Conservation (phyloP, 2,113 vertebrate species). For the Tautogolabrus adspersus region DNA sequence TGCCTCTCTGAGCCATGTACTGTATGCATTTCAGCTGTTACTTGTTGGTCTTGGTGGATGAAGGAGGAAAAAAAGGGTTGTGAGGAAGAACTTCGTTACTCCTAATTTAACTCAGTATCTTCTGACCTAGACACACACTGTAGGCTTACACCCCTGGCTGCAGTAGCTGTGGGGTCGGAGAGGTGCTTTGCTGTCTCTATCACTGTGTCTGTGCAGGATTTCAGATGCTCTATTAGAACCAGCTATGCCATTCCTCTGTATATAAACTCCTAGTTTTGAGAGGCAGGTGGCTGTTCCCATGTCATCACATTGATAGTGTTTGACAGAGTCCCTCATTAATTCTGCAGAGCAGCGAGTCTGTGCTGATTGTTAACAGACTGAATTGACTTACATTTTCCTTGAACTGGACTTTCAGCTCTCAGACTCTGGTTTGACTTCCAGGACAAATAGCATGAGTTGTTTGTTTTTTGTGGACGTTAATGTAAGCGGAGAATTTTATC, state of each 20-base stretch:
- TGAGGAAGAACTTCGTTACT: slow-evolving; percentile 4
- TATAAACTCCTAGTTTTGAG: slow-evolving; percentile 3
- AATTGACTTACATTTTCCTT: neutral
- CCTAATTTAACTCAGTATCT: neutral
- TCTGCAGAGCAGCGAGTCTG: neutral
- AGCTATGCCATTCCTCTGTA: slow-evolving; percentile 30
- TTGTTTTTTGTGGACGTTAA: neutral
- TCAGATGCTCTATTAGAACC: slow-evolving; percentile 25
- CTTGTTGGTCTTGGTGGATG: slow-evolving; percentile 13
- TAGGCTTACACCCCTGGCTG: slow-evolving; percentile 31
- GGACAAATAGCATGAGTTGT: neutral
- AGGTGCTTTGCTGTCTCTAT: slow-evolving; percentile 49
- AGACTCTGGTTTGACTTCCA: neutral
- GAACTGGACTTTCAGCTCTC: slow-evolving; percentile 15
- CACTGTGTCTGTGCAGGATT: slow-evolving; percentile 50
- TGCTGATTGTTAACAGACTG: neutral
- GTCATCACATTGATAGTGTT: slow-evolving; percentile 45
- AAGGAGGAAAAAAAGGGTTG: neutral
- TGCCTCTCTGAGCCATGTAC: slow-evolving; percentile 1
- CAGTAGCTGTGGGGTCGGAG: slow-evolving; percentile 4
- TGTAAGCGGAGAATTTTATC: slow-evolving; percentile 3
- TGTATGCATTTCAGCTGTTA: slow-evolving; percentile 32
- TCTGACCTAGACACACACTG: slow-evolving; percentile 60
- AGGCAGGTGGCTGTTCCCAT: neutral
- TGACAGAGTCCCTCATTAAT: neutral